phyloP scores from a whole-genome alignment of 2,113 vertebrate species.

The Thymallus thymallus region DNA sequence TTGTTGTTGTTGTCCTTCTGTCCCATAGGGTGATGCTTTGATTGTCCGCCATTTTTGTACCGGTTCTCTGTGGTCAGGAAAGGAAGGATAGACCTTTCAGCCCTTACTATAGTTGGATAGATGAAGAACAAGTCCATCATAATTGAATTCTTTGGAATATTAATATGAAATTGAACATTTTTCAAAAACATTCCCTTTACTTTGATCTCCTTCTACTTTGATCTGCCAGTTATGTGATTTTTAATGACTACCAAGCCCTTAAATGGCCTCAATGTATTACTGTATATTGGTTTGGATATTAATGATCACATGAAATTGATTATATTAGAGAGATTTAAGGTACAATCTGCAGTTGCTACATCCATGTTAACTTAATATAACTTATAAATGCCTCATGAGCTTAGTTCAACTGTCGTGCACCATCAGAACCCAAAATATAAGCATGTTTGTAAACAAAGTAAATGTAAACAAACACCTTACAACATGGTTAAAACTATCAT shows the following conservation, averaged over 20 bases:
- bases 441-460: too few relatives aligned
- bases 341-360: too few relatives aligned
- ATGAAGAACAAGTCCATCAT: constrained; percentile 8
- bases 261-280: background rate
- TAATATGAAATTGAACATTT: too few relatives aligned
- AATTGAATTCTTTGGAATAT: background rate
- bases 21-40: constrained; percentile 78
- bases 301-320: background rate
- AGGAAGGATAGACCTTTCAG: constrained; percentile 26
- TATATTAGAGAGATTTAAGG: background rate
- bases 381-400: too few relatives aligned
- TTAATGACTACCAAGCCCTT: background rate
- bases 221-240: background rate
- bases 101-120: background rate
- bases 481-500: too few relatives aligned
- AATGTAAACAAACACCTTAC: too few relatives aligned
- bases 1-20: constrained; percentile 79
- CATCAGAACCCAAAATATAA: too few relatives aligned
- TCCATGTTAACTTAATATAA: too few relatives aligned
- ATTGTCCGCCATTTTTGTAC: constrained; percentile 76
- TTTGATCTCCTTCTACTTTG: background rate
- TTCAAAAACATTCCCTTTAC: too few relatives aligned
- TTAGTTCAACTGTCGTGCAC: too few relatives aligned
- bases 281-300: background rate
- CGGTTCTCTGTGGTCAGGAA: constrained; percentile 77